phyloP scores from a whole-genome alignment of 2,797 vertebrate genomes.

The Ispidina picta region DNA sequence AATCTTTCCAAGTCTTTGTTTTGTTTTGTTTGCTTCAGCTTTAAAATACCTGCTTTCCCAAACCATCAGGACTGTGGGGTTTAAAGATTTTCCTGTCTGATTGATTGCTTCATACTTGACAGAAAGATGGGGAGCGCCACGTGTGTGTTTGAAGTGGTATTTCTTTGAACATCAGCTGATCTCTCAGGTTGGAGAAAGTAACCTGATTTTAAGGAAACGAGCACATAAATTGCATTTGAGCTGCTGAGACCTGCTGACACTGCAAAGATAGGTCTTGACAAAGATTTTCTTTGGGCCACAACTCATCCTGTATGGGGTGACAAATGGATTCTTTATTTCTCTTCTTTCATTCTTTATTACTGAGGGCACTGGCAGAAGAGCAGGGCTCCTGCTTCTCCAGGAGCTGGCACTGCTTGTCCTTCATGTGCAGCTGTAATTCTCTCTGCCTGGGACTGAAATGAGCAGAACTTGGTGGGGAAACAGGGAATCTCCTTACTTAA shows the following conservation, averaged over 20 bases:
- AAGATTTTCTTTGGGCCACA: constrained; percentile 38
- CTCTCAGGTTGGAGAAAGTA: constrained; percentile 33
- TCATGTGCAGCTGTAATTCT: neutral
- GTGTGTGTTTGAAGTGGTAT: constrained; percentile 24
- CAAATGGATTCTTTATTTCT: constrained; percentile 20
- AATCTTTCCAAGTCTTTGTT: neutral
- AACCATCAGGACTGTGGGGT: neutral
- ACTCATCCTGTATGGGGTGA: neutral
- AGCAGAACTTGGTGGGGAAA: neutral
- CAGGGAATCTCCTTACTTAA: neutral
- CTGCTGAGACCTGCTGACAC: constrained; percentile 29
- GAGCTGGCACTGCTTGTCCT: neutral
- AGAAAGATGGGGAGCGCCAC: neutral
- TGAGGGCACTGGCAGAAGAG: neutral
- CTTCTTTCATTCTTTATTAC: constrained; percentile 1
- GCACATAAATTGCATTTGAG: constrained; percentile 23
- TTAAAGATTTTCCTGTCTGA: constrained; percentile 12
- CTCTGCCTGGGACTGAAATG: neutral
- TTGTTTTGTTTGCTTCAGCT: constrained; percentile 15
- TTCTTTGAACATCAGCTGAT: constrained; percentile 33
- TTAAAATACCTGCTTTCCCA: neutral
- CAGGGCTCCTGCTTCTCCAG: neutral
- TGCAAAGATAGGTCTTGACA: neutral
- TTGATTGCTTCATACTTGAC: constrained; percentile 32
- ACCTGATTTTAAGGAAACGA: constrained; percentile 40